Base-by-base conservation (phyloP, 2,113 vertebrate genomes). In the Aepyceros melampus region DNA sequence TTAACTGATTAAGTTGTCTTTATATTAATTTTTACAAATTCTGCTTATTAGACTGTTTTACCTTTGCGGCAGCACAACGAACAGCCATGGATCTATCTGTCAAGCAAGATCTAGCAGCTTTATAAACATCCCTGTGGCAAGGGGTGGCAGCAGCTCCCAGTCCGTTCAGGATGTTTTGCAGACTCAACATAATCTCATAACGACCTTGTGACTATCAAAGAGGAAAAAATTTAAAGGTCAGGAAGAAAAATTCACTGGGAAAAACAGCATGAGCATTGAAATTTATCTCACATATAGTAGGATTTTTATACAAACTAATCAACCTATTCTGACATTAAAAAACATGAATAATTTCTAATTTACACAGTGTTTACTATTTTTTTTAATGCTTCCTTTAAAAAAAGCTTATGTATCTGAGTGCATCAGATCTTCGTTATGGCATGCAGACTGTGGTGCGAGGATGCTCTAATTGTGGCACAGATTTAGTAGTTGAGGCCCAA, bases 61-160 rank as follows among this genome's bases (percentile, higher is more conserved):
- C 99, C 99, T 99, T 99, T 95, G 99, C 99, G 83, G 99, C 99
- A 95, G 99, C 99, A 95, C 99, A 99, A 97, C 99, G 99, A n/a
- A 99, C 99, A 15, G 99, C 99, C 99, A 99, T 99, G 83, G 99
- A 99, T 62, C 99, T 99, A 97, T 99, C 99, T 4, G 99, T 99
- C 96, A 99, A 97, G 97, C 99, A 99, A 0, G 99, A 98, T 74
- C 99, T 99, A 3, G 99, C 99, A 88, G 99, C 99, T 99, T 99
- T 99, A 98, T 99, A 99, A 98, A 99, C 95, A 98, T 99, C 99
- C 51, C 99, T 99, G 53, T 99, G 99, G 94, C 99, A 99, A 45
- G 99, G 98, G 53, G 98, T 40, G 60, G 99, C 99, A 90, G 99
- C 98, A 93, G 98, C 98, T 90, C 99, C 99, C 74, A 99, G 97